A percentile compares a stretch with the other conserved stretches of the same genome.
Evolutionary conservation across 2,113 vertebrate genomes (phyloP).

Genomic region (Trematomus loennbergii): DNA sequence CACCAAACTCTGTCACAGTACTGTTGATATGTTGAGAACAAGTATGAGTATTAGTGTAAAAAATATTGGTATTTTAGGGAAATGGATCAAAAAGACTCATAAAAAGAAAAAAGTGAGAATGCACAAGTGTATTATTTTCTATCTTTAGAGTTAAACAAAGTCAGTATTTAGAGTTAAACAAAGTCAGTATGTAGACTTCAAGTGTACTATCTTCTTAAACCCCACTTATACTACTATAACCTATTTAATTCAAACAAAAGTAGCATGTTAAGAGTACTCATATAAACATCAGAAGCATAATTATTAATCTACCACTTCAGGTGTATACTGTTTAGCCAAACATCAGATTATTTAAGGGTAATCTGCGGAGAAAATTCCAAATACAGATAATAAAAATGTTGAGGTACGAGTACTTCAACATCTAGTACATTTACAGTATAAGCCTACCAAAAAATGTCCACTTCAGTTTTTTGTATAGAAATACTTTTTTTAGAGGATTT

Average conservation of each 20-base stretch:
- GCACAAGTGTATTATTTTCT: not conserved
- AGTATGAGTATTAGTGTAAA: not conserved
- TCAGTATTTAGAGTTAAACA: not conserved
- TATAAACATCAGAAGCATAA: conserved; percentile 4
- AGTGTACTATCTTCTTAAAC: not conserved
- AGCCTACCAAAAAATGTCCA: no score
- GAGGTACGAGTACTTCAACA: not conserved
- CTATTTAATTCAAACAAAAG: conserved; percentile 29
- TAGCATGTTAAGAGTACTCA: not conserved
- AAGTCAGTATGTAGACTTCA: conserved; percentile 2
- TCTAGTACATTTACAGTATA: not conserved
- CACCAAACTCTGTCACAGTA: not conserved
- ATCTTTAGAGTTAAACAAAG: not conserved
- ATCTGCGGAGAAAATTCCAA: conserved; percentile 6
- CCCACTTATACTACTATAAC: not conserved
- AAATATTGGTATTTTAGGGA: not conserved
- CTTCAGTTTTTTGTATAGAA: no score
- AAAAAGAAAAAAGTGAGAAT: not conserved
- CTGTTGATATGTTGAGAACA: conserved; percentile 10
- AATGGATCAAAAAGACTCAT: not conserved
- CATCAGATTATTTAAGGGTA: not conserved
- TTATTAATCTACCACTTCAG: conserved; percentile 3
- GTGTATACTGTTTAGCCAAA: conserved; percentile 32
- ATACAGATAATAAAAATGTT: not conserved
- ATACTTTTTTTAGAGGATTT: not conserved